Base-by-base conservation (phyloP, 1,140 invertebrate species). In the Caenorhabditis brenneri region DNA sequence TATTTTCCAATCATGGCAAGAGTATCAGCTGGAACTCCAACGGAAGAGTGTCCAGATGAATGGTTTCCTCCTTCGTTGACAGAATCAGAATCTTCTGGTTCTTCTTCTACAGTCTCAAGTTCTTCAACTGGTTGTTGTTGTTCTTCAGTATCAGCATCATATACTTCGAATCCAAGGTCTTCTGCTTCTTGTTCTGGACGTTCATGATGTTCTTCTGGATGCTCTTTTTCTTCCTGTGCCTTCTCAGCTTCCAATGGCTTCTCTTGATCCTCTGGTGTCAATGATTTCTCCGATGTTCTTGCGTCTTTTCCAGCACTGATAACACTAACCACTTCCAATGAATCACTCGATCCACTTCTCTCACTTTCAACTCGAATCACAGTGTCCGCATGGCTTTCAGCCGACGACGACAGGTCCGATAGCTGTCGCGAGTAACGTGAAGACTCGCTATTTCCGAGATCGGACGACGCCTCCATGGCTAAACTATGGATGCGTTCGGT, bases 51-150 rank as follows among this genome's bases (percentile, higher is more conserved):
- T 51, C 84, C 84, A 31, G 49, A 51, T 48, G 83, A 84, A 49
- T 65, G 48, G 16, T 46, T 60, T 39, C 85, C 85, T 46, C 80
- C 55, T 85, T 79, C 86, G 53, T 84, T 84, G 74, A 82, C 22
- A 15, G 82, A 85, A 29, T 87, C 87, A 49, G 55, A 55, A 31
- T 88, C 87, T 85, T 88, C 87, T 60, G 85, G 81, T 83, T 88
- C 87, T 84, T 84, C 86, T 48, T 87, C 82, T 36, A 87, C 86
- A 24, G 86, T 87, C 42, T 87, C 86, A 31, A 87, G 42, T 74
- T 87, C 86, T 46, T 79, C 65, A 3, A 74, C 4, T 15, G 33
- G 19, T n/a, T 42, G 65, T 10, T 39, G 33, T 39, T 86, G 82
- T 58, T 86, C 81, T 46, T 86, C 82, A 9, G 60, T 81, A 31